Base-by-base conservation (phyloP, 1,140 invertebrate species). In the Acromyrmex heyeri region DNA sequence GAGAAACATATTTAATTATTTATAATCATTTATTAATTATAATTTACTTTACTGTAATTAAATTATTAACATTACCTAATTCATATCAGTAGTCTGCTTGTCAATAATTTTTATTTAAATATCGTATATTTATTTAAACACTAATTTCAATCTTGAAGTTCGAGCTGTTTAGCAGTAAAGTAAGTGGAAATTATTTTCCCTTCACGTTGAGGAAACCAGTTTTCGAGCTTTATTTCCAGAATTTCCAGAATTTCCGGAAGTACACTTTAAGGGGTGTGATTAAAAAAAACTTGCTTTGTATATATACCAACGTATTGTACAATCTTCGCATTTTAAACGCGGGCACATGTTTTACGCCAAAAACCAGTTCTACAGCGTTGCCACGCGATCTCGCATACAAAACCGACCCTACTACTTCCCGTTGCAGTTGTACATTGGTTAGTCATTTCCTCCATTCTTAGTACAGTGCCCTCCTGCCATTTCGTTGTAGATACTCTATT, bases 301-400 rank as follows among this genome's bases (percentile, higher is more conserved):
- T 7, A 18, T 1, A 55, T 18, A n/a, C 48, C 69, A 64, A 73
- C 24, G 24, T 12, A 18, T 72, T 44, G 38, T 48, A 18, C 14
- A 72, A 57, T 55, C 21, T 50, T 1, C 10, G 64, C 50, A 72
- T 73, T 82, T 82, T 30, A 83, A 83, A 75, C 5, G 24, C n/a
- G 53, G 34, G 16, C 30, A 34, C 38, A 38, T 61, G 85, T 76
- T 88, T 81, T 72, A 34, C 21, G 70, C 50, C 64, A 57, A 86
- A 86, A 89, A 86, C 76, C 87, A 88, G 88, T 86, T 89, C 27
- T 24, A 18, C 12, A n/a, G 16, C 57, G 70, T 55, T 50, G 53
- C 34, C 24, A 24, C 24, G 78, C 72, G 55, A 75, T 78, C 81
- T 7, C 16, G 50, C 21, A 44, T 50, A 64, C 55, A 34, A 38